Conservation (phyloP, 2,888 invertebrate species). For the Toxonevra muliebris region DNA sequence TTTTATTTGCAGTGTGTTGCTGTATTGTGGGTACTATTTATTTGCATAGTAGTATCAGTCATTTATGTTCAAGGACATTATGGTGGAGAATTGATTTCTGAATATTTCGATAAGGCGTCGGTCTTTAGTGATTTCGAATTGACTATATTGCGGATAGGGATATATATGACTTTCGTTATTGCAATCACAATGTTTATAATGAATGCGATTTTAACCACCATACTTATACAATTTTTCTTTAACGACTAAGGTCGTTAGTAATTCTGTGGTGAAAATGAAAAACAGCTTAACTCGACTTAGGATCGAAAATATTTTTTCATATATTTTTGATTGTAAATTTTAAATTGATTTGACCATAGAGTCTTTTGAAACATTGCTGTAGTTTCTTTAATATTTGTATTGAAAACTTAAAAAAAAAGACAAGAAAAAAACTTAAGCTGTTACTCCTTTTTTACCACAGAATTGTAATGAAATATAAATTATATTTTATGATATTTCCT, state of each 20-base stretch:
- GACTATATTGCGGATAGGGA: background rate
- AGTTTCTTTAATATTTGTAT: too few relatives aligned
- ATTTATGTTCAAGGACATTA: background rate
- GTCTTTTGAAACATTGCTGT: too few relatives aligned
- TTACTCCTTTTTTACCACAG: too few relatives aligned
- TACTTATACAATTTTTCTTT: slow-evolving; percentile 8
- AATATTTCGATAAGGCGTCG: slow-evolving; percentile 6
- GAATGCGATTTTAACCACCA: slow-evolving; percentile 19
- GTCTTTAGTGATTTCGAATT: slow-evolving; percentile 15
- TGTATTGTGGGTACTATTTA: slow-evolving; percentile 18
- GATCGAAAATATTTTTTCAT: too few relatives aligned
- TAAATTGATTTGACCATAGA: too few relatives aligned
- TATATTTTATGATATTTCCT: too few relatives aligned
- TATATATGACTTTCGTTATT: slow-evolving; percentile 2
- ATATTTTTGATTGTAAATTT: too few relatives aligned
- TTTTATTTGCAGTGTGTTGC: slow-evolving; percentile 18
- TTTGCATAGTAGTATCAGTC: background rate
- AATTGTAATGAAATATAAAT: too few relatives aligned
- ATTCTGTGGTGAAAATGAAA: too few relatives aligned
- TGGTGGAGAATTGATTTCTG: background rate
- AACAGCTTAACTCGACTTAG: too few relatives aligned
- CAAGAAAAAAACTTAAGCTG: too few relatives aligned
- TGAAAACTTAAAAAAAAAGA: too few relatives aligned
- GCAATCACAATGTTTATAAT: slow-evolving; percentile 15
- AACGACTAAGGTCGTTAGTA: background rate